Base-by-base conservation (phyloP, 2,797 vertebrate species). In the Mastacembelus armatus region DNA sequence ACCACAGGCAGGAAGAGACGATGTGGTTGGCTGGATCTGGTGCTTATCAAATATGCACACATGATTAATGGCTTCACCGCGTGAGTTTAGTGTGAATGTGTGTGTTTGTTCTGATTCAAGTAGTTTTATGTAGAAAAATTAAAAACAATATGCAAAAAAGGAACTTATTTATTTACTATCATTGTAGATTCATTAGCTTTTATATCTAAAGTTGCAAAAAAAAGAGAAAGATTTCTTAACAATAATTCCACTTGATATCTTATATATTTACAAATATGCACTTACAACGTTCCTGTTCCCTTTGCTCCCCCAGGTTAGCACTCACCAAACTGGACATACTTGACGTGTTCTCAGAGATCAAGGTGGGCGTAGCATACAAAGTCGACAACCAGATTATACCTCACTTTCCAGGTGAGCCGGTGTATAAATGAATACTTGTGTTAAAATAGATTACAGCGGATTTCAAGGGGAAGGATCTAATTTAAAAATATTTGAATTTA, bases 1-100 rank as follows among this genome's bases (percentile, higher is more conserved):
- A 99, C 98, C 64, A 99, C 97, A 5, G 97, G 98, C 72, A 95
- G 98, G 72, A 98, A 96, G 90, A 95, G 97, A 85, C 93, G 98
- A 84, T 99, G 98, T 58, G 98, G 98, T 85, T 99, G 98, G 98
- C 91, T 99, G 86, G 98, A 99, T 88, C 93, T 99, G 15, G 95
- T 98, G 85, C 94, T 94, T 77, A 93, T 99, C 77, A 96, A 93
- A 95, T 99, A 98, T 2, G 97, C 96, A 66, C 96, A 98, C 81
- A 99, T 99, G 97, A 99, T 99, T 71, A 99, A 99, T 61, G 98
- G 97, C 69, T 99, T 99, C 87, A 99, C 96, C 16, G 97, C 97
- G 97, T 99, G 88, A 96, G 98, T 96, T 30, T 48, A 12, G 5
- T 6, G 10, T 38, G 15, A 36, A 8, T 3, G 16, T 38, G 33